Evolutionary conservation across 1,140 invertebrate species (phyloP).

Genomic region (Reticulitermes speratus): DNA sequence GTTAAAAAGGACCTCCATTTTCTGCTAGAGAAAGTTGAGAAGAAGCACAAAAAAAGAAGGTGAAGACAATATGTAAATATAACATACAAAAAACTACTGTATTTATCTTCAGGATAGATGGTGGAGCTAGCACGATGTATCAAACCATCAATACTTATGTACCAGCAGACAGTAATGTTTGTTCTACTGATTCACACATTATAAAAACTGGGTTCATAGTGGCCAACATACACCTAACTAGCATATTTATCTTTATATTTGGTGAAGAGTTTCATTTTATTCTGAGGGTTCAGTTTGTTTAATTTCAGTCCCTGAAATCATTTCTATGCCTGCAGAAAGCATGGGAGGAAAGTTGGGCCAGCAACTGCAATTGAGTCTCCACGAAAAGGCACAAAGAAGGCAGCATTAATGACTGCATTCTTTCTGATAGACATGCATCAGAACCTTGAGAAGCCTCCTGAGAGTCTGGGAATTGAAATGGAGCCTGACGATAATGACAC

Average conservation of each 20-base stretch:
- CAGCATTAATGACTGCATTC: constrained; percentile 6
- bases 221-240: too few relatives aligned
- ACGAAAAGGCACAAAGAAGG: neutral
- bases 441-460: constrained; percentile 62
- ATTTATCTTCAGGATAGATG: too few relatives aligned
- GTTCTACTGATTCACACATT: too few relatives aligned
- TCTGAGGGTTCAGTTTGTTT: too few relatives aligned
- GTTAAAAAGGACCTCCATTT: constrained; percentile 19
- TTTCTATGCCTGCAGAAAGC: neutral
- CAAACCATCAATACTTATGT: too few relatives aligned
- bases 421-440: constrained; percentile 2
- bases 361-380: neutral
- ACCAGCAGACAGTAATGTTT: too few relatives aligned
- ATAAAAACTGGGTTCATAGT: too few relatives aligned
- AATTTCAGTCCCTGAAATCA: too few relatives aligned
- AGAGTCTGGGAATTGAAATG: constrained; percentile 69
- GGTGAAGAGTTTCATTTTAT: too few relatives aligned
- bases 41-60: constrained; percentile 24
- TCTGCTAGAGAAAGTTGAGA: constrained; percentile 19
- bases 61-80: neutral
- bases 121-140: too few relatives aligned
- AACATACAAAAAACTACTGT: neutral
- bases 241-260: too few relatives aligned
- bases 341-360: neutral
- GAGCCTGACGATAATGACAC: constrained; percentile 63